Evolutionary conservation across 2,888 invertebrate genomes (phyloP).

Genomic region (Dicyrtomina minuta): DNA sequence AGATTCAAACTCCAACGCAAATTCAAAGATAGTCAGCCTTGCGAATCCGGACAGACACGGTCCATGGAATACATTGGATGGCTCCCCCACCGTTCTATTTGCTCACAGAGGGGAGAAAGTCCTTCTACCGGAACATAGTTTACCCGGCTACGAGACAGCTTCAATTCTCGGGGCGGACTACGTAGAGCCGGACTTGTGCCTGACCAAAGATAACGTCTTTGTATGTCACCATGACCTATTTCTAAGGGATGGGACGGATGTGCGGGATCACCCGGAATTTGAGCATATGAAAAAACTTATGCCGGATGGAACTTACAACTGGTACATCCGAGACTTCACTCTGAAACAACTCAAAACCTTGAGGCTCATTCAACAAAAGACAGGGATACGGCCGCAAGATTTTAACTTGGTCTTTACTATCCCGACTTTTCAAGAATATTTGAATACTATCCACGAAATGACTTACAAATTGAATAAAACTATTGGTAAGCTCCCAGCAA

Average conservation of each 20-base stretch:
- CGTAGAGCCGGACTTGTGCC: constrained; percentile 49
- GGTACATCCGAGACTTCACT: constrained; percentile 49
- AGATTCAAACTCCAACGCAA: too few species aligned
- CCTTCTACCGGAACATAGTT: constrained; percentile 48
- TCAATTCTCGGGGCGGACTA: constrained; percentile 46
- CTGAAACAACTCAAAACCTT: constrained; percentile 39
- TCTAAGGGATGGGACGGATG: constrained; percentile 42
- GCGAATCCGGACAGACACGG: too few species aligned
- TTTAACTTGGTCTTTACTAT: constrained; percentile 45
- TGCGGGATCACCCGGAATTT: constrained; percentile 38
- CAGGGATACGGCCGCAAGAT: constrained; percentile 45
- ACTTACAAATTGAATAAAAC: constrained; percentile 32
- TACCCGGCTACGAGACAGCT: constrained; percentile 47
- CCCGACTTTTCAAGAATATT: constrained; percentile 49
- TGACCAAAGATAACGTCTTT: constrained; percentile 45
- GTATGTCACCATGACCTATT: constrained; percentile 50
- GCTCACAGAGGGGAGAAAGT: constrained; percentile 50
- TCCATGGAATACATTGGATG: constrained; percentile 40
- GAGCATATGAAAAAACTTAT: constrained; percentile 32
- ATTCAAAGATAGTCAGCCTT: too few species aligned
- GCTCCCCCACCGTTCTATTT: constrained; percentile 32
- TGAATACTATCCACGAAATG: constrained; percentile 39
- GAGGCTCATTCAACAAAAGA: constrained; percentile 37
- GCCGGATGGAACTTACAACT: constrained; percentile 39
- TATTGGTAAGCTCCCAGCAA: constrained; percentile 40